Conservation (phyloP, 2,797 vertebrate genomes). For the Natrix natrix region DNA sequence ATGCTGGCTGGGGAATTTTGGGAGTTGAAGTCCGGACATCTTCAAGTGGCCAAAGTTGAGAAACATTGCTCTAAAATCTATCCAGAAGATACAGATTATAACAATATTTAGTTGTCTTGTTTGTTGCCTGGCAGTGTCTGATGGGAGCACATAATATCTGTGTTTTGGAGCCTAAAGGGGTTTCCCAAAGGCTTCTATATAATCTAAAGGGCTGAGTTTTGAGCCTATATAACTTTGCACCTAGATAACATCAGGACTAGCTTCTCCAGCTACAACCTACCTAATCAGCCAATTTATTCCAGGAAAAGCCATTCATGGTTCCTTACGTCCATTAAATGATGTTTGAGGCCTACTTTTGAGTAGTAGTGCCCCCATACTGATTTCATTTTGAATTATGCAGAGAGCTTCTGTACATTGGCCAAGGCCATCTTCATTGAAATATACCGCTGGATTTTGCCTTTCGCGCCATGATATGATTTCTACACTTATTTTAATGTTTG, state of each 20-base stretch:
- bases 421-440: not conserved
- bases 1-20: no score
- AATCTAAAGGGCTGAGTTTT: not conserved
- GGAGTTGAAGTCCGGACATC: no score
- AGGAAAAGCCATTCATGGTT: not conserved
- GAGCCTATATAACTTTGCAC: not conserved
- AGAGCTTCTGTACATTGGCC: not conserved
- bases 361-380: not conserved
- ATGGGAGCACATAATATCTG: not conserved
- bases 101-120: not conserved
- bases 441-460: not conserved
- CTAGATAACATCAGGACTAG: not conserved
- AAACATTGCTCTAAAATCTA: not conserved
- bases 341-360: not conserved
- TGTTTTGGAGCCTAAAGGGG: not conserved
- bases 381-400: not conserved
- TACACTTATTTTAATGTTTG: not conserved
- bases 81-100: not conserved
- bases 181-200: not conserved
- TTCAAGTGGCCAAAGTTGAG: no score
- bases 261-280: not conserved
- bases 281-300: not conserved
- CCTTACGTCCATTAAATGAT: not conserved
- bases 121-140: not conserved
- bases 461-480: not conserved